phyloP scores from a whole-genome alignment of 2,888 invertebrate genomes.

The Saturnia pavonia region DNA sequence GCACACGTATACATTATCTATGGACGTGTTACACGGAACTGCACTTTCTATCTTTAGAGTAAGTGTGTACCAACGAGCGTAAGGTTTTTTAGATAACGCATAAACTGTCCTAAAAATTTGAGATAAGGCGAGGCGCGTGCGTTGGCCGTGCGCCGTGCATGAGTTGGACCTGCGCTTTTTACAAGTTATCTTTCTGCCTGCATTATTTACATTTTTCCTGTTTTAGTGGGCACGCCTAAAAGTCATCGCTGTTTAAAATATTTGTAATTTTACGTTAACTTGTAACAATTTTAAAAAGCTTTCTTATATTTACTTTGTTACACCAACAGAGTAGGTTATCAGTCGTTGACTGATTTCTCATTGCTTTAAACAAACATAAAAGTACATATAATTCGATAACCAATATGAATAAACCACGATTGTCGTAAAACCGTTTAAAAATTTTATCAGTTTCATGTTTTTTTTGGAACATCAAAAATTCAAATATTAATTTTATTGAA shows the following conservation, averaged over 20 bases:
- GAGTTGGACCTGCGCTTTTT: constrained; percentile 51
- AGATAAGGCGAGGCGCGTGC: constrained; percentile 62
- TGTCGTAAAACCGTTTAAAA: too few species aligned
- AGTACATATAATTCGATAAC: too few species aligned
- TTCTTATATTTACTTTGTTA: not conserved
- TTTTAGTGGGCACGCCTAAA: constrained; percentile 53
- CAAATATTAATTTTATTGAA: too few species aligned
- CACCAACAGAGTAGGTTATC: not conserved
- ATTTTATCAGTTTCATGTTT: too few species aligned
- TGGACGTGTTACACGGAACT: constrained; percentile 75
- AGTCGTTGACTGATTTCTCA: not conserved
- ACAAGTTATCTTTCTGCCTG: constrained; percentile 64
- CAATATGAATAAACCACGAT: too few species aligned
- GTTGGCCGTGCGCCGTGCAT: constrained; percentile 25
- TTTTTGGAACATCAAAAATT: too few species aligned
- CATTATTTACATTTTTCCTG: constrained; percentile 54
- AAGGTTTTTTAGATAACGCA: constrained; percentile 69
- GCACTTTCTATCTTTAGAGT: constrained; percentile 77
- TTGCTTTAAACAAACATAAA: not conserved
- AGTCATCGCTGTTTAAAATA: constrained; percentile 28
- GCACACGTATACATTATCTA: constrained; percentile 67
- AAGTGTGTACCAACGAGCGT: constrained; percentile 61
- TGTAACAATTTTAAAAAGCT: not conserved
- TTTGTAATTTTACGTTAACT: constrained; percentile 30
- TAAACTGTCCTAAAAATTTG: constrained; percentile 63